Base-by-base conservation (phyloP, 2,888 invertebrate species). In the Ormyrus labotus region DNA sequence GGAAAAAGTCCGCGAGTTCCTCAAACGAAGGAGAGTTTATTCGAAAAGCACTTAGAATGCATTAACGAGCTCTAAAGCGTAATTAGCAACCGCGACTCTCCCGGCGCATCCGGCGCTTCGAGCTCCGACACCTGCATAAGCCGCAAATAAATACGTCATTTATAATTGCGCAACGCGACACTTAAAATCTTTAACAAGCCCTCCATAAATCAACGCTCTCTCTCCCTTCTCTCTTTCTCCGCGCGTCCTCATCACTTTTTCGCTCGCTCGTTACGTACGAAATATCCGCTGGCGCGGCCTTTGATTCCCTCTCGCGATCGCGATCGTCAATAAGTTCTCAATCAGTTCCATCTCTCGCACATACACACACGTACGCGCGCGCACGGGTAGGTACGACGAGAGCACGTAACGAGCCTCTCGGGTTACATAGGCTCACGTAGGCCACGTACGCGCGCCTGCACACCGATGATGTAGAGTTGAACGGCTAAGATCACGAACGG, bases 361-460 rank as follows among this genome's bases (percentile, higher is more conserved):
- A 2, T 13, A 58, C 55, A 45, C 47, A 51, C 45, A 13, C 55
- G 10, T 51, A 10, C 34, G 11, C 45, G 7, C 45, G 7, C 47
- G 34, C 10, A 73, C 34, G 2, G 19, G 45, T 34, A 34, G 2
- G 34, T 34, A 34, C 57, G 34, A 34, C 57, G 34, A 2, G 34
- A 34, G 11, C 48, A 61, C 53, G 19, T 57, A 60, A 76, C 61
- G 68, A 61, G 55, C 77, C 58, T 71, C 77, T 78, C 77, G 70
- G 51, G 65, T 78, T 78, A 78, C 76, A 63, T 65, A 34, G 57
- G 64, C 72, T 72, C 73, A 65, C 65, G 73, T 73, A 73, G n/a
- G 11, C n/a, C 11, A n/a, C 58, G 19, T 51, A 34, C 34, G 34
- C 34, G 34, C 34, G 34, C 34, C 34, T 34, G 34, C 34, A 34